Base-by-base conservation (phyloP, 2,888 invertebrate species). In the Esperia sulphurella region DNA sequence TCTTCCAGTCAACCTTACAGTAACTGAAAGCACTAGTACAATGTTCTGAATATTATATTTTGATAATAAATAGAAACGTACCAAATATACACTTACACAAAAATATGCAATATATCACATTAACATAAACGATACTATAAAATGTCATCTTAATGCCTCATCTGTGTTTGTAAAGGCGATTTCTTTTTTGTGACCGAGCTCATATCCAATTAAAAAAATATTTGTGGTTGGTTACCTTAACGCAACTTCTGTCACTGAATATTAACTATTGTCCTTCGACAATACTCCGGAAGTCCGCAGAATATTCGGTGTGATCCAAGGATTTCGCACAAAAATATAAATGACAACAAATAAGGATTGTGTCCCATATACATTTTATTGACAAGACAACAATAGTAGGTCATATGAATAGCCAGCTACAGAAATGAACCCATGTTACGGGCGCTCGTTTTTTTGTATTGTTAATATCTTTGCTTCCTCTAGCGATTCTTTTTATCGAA, bases 341-440 rank as follows among this genome's bases (percentile, higher is more conserved):
- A 83, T 74, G 82, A 79, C 79, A 83, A 79, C 77, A 83, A 86
- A 85, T 80, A 83, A 65, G 68, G 67, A 71, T 75, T 80, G 71
- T 69, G 61, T 70, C 62, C 67, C 61, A 52, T 67, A 65, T 63
- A 62, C 57, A 63, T 68, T 65, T 67, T 71, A 75, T 77, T 79
- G 71, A 71, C 68, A 60, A 53, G 51, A 47, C 51, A 45, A 80
- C 77, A 75, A 79, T 68, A 58, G 58, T 8, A 46, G 13, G 41
- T 56, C 57, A 58, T 57, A 57, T 71, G 75, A 78, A 78, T 74
- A 62, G 50, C 33, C 33, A 30, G 8, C 31, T 31, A 35, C 28
- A 58, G 57, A 59, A 53, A 52, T 61, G 60, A 58, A 59, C 65
- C 64, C 62, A 61, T 61, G 67, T 66, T 65, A 63, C 56, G 50